Evolutionary conservation across 2,797 vertebrate genomes (phyloP).

Genomic region (Chiloscyllium punctatum): DNA sequence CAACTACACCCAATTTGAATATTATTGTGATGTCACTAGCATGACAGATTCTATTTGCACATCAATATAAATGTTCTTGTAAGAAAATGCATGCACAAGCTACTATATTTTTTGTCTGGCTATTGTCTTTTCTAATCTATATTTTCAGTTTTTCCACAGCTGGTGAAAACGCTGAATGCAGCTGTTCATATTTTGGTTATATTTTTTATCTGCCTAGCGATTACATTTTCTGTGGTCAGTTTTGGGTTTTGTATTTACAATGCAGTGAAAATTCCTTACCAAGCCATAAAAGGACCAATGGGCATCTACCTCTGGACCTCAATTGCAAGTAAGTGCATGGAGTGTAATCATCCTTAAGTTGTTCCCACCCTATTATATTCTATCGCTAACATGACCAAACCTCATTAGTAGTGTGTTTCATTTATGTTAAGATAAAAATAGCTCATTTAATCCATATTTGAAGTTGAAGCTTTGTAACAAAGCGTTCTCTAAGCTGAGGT

Average conservation of each 20-base stretch:
- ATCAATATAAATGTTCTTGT: neutral
- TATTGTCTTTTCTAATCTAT: neutral
- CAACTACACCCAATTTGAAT: neutral
- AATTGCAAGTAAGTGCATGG: constrained; percentile 70
- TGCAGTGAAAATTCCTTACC: constrained; percentile 81
- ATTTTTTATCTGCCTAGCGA: constrained; percentile 74
- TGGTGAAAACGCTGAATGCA: constrained; percentile 74
- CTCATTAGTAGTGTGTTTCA: neutral
- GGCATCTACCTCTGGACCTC: constrained; percentile 90
- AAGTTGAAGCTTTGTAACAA: neutral
- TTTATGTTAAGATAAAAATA: neutral
- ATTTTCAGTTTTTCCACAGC: constrained; percentile 80
- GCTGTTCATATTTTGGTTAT: constrained; percentile 80
- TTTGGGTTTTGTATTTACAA: constrained; percentile 89
- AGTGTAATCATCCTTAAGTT: neutral
- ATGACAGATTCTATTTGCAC: neutral
- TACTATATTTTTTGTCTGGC: neutral
- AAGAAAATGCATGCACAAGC: neutral
- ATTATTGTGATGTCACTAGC: neutral
- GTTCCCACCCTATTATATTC: neutral
- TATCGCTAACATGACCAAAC: neutral
- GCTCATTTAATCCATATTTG: neutral
- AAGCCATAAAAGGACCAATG: constrained; percentile 82
- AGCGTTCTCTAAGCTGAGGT: neutral
- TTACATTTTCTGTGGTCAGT: constrained; percentile 79